Evolutionary conservation across 2,113 vertebrate species (phyloP), one percentile per base, ranked within the genome.

Genomic region (Andinoacara biseriatus): DNA sequence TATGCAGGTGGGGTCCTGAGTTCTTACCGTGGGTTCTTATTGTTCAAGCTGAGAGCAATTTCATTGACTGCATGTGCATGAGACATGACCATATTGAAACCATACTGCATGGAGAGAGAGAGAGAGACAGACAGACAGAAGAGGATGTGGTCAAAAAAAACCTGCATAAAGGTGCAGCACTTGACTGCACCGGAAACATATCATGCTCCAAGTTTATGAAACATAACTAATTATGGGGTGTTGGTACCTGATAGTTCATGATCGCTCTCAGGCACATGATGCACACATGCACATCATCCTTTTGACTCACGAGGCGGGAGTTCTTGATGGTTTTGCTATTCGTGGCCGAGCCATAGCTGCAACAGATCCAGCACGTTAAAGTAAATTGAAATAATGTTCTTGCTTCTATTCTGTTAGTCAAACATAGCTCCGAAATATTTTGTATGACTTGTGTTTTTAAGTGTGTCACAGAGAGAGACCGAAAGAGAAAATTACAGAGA

Each of bases 71-170:
- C 97, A 0, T 98, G 98, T 7, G 97, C 96, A 18, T 99, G 98
- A 83, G 98, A 99, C 98, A 99, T 99, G 85, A 99, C 98, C 94
- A 99, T 94, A 90, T 99, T 99, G 96, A 99, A 99, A 88, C 98
- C 98, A 1, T 99, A 99, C 98, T 99, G 92, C 1, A 80, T 49
- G 86, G 79, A 74, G 74, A 90, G 59, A 78, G 40, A 89, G 56
- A 78, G 38, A 76, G 52, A 87, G 75, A 75, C 61, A 76, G 29
- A 89, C 75, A 88, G 63, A 80, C 76, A 91, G 81, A 82, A 84
- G 78, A 90, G 83, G 90, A 91, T 87, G 92, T 87, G 85, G 85
- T 93, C 4, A 91, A 57, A 91, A 57, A 57, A 54, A 83, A 84
- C 10, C 72, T 67, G 7, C 10, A 9, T 20, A 24, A 33, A 75